phyloP scores from a whole-genome alignment of 2,888 invertebrate species.

The Glaucopsyche alexis region DNA sequence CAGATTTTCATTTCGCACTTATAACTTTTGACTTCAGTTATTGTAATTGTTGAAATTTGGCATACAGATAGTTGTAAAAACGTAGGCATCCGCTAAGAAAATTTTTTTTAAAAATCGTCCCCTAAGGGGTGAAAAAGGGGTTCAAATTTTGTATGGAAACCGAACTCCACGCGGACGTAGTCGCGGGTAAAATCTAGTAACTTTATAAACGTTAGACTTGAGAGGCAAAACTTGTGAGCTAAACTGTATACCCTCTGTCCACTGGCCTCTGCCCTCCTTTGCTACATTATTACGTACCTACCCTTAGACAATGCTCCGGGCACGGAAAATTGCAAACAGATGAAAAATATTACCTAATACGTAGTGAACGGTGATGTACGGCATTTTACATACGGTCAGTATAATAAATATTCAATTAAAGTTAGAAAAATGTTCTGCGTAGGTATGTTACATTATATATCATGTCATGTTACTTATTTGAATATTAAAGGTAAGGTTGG shows the following conservation, averaged over 20 bases:
- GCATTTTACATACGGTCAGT: background rate
- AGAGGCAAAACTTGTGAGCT: constrained; percentile 10
- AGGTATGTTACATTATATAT: background rate
- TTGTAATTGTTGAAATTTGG: too few relatives aligned
- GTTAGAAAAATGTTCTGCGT: background rate
- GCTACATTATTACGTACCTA: constrained; percentile 9
- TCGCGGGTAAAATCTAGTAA: too few relatives aligned
- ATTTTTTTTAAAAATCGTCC: too few relatives aligned
- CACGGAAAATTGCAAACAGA: constrained; percentile 9
- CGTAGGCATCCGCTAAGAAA: too few relatives aligned
- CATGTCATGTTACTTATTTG: background rate
- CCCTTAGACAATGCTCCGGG: constrained; percentile 17
- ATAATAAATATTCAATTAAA: background rate
- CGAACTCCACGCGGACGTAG: too few relatives aligned
- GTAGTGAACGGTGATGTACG: background rate
- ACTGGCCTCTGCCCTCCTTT: background rate
- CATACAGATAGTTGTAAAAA: too few relatives aligned
- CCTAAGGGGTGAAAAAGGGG: too few relatives aligned
- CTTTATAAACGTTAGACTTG: background rate
- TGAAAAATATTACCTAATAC: background rate
- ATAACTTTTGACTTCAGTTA: too few relatives aligned
- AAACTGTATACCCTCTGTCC: constrained; percentile 16
- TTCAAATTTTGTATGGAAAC: too few relatives aligned
- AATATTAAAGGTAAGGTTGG: background rate
- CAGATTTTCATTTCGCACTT: too few relatives aligned